Evolutionary conservation across 2,888 invertebrate genomes (phyloP).

Genomic region (Melanchra persicariae): DNA sequence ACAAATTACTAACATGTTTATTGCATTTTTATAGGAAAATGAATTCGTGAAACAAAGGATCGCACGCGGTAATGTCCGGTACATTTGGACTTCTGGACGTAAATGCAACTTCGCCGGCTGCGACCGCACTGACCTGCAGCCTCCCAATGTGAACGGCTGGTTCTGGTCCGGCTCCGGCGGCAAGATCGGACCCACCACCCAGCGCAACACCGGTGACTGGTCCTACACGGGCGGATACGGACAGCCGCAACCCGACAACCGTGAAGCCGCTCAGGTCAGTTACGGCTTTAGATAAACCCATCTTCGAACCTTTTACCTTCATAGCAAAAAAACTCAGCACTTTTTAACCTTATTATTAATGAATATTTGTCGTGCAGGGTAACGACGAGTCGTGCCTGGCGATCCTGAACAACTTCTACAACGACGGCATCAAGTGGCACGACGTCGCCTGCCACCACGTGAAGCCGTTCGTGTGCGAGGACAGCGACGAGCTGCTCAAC

Average conservation of each 20-base stretch:
- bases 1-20: slow-evolving; percentile 8
- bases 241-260: slow-evolving; percentile 96
- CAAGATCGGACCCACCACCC: slow-evolving; percentile 96
- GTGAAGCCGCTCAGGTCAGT: slow-evolving; percentile 96
- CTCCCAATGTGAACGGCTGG: slow-evolving; percentile 97
- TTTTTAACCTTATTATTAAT: background rate
- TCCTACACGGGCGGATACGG: slow-evolving; percentile 96
- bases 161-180: slow-evolving; percentile 98
- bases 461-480: slow-evolving; percentile 97
- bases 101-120: slow-evolving; percentile 98
- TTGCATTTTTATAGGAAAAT: slow-evolving; percentile 91
- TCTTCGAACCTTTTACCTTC: background rate
- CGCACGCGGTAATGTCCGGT: slow-evolving; percentile 94
- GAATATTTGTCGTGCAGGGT: slow-evolving; percentile 89
- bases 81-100: slow-evolving; percentile 97
- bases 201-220: slow-evolving; percentile 97
- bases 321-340: too few species aligned
- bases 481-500: slow-evolving; percentile 97
- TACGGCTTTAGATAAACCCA: background rate
- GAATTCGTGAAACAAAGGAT: slow-evolving; percentile 97
- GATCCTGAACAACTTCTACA: slow-evolving; percentile 97
- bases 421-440: slow-evolving; percentile 96
- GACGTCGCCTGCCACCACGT: slow-evolving; percentile 96
- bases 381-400: slow-evolving; percentile 97
- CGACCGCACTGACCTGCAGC: slow-evolving; percentile 95